These are phyloP conservation scores for Bambusicola thoracicus DNA, from an alignment of 2,113 vertebrate species.

Conservation along the genomic window DNA sequence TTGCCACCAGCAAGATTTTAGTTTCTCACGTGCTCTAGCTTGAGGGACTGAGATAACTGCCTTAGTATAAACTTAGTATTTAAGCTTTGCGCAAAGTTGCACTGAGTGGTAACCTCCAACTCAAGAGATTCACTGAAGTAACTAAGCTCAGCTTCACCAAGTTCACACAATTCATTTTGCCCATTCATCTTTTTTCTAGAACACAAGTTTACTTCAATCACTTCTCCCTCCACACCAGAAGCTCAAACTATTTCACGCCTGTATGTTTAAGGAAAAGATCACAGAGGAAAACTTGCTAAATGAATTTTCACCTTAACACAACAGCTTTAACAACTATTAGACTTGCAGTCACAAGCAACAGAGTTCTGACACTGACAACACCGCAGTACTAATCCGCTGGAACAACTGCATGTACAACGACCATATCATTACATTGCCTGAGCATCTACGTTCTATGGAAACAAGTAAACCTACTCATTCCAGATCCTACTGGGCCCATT, in stretches of 20 bases:
- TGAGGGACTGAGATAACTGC: not conserved
- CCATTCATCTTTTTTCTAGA: not conserved
- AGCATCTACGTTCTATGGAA: slow-evolving; percentile 70
- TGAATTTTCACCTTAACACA: not conserved
- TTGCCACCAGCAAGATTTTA: not conserved
- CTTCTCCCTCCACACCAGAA: not conserved
- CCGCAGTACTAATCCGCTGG: not conserved
- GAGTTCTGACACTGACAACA: not conserved
- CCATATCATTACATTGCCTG: slow-evolving; percentile 27
- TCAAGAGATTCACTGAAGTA: not conserved
- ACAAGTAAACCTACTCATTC: slow-evolving; percentile 88
- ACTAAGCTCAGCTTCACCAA: not conserved
- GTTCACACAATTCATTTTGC: not conserved
- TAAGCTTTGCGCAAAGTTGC: not conserved
- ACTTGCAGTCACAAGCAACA: not conserved
- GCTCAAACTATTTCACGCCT: not conserved
- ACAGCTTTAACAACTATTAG: not conserved
- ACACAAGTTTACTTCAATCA: not conserved
- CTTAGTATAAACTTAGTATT: not conserved
- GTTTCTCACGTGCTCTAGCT: not conserved
- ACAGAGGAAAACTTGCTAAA: no score
- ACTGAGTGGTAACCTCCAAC: not conserved
- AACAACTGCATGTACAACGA: not conserved
- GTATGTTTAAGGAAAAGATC: not conserved
- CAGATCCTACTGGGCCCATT: slow-evolving; percentile 91